A percentile compares a stretch with the other conserved stretches of the same genome.
Evolutionary conservation across 2,113 vertebrate species (phyloP).

Genomic region (Crotalus tigris): DNA sequence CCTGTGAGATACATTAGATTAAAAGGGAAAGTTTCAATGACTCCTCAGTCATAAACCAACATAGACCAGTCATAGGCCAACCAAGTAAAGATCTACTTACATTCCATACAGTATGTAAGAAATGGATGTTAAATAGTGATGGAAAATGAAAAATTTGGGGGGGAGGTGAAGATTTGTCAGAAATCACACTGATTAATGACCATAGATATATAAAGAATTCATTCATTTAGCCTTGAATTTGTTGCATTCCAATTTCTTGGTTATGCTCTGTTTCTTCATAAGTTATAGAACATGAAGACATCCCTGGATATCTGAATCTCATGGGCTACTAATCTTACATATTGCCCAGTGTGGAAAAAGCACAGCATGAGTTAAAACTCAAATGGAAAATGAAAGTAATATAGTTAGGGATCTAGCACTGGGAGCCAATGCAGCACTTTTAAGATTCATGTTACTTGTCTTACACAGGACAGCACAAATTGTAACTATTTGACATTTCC

Average conservation of each 20-base stretch:
- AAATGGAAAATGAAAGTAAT: background rate
- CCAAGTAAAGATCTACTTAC: conserved; percentile 2
- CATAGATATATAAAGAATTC: background rate
- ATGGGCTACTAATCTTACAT: background rate
- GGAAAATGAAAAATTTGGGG: background rate
- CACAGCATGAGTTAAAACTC: background rate
- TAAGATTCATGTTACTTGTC: background rate
- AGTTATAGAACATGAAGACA: background rate
- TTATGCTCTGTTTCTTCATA: background rate
- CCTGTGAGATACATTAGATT: background rate
- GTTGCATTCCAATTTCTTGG: background rate
- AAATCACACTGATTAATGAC: background rate
- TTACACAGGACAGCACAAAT: conserved; percentile 43
- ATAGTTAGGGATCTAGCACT: background rate
- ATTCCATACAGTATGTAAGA: conserved; percentile 6
- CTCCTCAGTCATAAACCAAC: background rate
- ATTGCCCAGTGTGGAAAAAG: background rate
- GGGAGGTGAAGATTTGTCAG: background rate
- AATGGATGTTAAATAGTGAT: background rate
- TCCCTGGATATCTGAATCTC: background rate
- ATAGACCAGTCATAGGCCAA: background rate
- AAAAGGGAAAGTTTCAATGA: background rate
- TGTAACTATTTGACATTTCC: conserved; percentile 43
- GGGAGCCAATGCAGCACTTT: background rate
- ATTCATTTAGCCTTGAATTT: background rate